These are phyloP conservation scores for Istiophorus platypterus DNA, from an alignment of 2,113 vertebrate species.

Conservation along the genomic window DNA sequence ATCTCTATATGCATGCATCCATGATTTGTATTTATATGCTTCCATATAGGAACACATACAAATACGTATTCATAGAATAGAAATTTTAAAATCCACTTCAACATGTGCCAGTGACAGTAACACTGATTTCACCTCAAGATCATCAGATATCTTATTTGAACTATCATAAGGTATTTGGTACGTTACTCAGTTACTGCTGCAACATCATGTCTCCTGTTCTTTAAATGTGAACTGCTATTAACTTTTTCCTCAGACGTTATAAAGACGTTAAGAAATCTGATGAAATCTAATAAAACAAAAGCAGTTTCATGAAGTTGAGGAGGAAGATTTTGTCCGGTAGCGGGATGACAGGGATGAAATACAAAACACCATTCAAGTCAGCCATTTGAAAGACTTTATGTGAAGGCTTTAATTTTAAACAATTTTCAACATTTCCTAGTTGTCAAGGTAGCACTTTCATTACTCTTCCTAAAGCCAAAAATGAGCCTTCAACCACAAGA, in stretches of 20 bases:
- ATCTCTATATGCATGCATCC: too few relatives aligned
- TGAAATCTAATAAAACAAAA: not conserved
- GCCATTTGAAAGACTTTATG: not conserved
- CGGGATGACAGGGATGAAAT: not conserved
- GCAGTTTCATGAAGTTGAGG: not conserved
- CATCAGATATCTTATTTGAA: not conserved
- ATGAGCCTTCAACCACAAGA: not conserved
- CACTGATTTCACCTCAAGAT: not conserved
- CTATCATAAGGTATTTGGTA: not conserved
- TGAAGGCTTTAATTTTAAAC: not conserved
- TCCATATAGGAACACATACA: too few relatives aligned
- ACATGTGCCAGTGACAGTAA: not conserved
- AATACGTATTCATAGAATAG: too few relatives aligned
- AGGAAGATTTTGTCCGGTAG: not conserved
- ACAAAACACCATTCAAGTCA: not conserved
- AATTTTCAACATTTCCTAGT: not conserved
- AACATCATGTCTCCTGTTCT: slow-evolving; percentile 16
- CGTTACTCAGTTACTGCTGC: not conserved
- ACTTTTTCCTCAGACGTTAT: not conserved
- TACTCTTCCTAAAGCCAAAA: not conserved
- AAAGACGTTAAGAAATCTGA: slow-evolving; percentile 8
- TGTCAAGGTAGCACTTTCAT: not conserved
- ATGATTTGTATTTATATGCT: too few relatives aligned
- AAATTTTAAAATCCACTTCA: too few relatives aligned
- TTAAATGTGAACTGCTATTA: slow-evolving; percentile 42